Percentiles rank a stretch among this genome's conserved stretches.
Evolutionary conservation across 2,797 vertebrate species (phyloP).

Genomic region (Sebastes steindachneri): DNA sequence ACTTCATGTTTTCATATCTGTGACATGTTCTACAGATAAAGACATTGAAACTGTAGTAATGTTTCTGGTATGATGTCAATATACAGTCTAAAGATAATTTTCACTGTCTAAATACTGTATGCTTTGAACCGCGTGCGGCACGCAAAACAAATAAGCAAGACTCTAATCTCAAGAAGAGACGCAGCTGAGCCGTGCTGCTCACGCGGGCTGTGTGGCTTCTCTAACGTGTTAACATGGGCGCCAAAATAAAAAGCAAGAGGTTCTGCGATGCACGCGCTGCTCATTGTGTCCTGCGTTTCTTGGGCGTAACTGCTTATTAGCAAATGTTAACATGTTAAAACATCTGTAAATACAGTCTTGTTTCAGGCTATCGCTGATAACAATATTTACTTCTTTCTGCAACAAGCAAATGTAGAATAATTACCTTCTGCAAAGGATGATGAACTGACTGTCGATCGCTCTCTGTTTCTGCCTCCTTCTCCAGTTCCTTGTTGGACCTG

Average conservation of each 20-base stretch:
- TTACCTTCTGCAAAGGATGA: neutral
- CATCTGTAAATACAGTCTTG: neutral
- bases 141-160: too few relatives aligned
- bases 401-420: neutral
- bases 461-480: neutral
- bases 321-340: neutral
- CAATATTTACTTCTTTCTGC: neutral
- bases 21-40: neutral
- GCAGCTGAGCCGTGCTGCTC: too few relatives aligned
- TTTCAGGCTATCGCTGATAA: neutral
- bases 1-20: neutral
- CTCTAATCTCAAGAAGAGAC: too few relatives aligned
- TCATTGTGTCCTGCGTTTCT: too few relatives aligned
- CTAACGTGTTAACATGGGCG: too few relatives aligned
- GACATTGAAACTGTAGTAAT: neutral
- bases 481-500: conserved; percentile 94
- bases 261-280: too few relatives aligned
- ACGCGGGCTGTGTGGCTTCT: too few relatives aligned
- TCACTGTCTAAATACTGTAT: too few relatives aligned
- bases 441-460: neutral
- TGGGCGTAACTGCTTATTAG: neutral
- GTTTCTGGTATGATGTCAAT: neutral
- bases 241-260: too few relatives aligned
- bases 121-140: too few relatives aligned
- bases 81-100: neutral